Conservation (phyloP, 2,113 vertebrate species). For the Psephotus haematonotus region DNA sequence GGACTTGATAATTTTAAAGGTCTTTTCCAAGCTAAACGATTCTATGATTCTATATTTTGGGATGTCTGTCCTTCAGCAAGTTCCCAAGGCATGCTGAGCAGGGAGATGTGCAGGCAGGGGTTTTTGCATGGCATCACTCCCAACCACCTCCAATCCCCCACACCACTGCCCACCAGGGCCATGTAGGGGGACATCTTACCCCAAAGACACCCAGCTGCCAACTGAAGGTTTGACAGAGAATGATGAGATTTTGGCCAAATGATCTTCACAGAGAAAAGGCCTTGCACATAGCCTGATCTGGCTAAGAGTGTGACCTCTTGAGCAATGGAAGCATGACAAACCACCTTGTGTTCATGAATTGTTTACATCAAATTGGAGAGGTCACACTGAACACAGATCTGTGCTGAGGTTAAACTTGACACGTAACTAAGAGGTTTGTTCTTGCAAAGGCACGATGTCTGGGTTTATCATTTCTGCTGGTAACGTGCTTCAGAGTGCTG, state of each 20-base stretch:
- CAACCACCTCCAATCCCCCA: not conserved
- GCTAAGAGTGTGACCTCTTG: not conserved
- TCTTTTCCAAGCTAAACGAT: not conserved
- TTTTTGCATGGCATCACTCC: not conserved
- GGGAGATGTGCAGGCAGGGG: not conserved
- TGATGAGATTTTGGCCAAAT: not conserved
- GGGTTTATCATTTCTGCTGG: not conserved
- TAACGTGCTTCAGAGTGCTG: not conserved
- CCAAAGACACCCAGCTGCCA: not conserved
- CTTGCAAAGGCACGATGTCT: not conserved
- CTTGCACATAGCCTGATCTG: accelerated
- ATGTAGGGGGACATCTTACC: not conserved
- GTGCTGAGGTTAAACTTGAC: not conserved
- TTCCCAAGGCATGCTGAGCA: not conserved
- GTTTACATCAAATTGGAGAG: not conserved
- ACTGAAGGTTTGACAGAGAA: not conserved
- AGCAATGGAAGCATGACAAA: not conserved
- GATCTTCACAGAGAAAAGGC: not conserved
- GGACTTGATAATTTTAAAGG: not conserved
- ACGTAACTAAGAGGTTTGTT: not conserved
- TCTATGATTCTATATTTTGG: not conserved
- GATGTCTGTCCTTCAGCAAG: not conserved
- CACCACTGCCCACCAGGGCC: not conserved
- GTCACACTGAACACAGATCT: not conserved
- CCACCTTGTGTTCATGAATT: not conserved